Conservation (phyloP, 2,113 vertebrate genomes). For the Scatophagus argus region DNA sequence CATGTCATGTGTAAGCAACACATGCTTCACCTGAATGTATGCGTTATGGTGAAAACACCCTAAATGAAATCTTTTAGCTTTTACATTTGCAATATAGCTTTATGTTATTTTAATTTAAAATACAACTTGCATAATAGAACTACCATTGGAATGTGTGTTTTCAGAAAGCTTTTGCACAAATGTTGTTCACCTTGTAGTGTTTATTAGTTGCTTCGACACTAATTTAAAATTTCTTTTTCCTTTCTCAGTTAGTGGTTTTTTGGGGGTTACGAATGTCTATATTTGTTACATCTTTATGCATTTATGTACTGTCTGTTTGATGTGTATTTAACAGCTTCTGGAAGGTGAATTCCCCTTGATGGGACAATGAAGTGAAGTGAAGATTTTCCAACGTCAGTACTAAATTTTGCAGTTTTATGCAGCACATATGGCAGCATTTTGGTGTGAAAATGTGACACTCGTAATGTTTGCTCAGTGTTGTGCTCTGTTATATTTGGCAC, state of each 20-base stretch:
- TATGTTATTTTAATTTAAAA: too few relatives aligned
- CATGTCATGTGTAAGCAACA: neutral
- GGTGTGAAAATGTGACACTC: neutral
- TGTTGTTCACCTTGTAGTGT: too few relatives aligned
- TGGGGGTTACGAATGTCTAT: too few relatives aligned
- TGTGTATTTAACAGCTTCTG: constrained; percentile 1
- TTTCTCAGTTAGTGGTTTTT: neutral
- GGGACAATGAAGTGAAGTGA: neutral
- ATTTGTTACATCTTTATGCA: neutral
- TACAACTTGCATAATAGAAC: too few relatives aligned
- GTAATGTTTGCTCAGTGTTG: constrained; percentile 10
- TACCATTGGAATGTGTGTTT: too few relatives aligned
- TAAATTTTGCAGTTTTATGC: neutral
- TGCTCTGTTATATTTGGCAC: constrained; percentile 26
- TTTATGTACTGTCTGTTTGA: neutral
- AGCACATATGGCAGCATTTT: neutral
- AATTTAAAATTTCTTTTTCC: neutral
- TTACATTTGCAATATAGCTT: neutral
- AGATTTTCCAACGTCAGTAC: neutral
- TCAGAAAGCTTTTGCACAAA: too few relatives aligned
- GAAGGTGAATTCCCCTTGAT: neutral
- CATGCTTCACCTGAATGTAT: neutral
- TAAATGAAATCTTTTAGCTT: neutral
- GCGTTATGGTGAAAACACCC: neutral
- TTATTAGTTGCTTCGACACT: too few relatives aligned